Evolutionary conservation across 2,888 invertebrate species (phyloP), one percentile per base, ranked within the genome.

Genomic region (Julus scanicus): DNA sequence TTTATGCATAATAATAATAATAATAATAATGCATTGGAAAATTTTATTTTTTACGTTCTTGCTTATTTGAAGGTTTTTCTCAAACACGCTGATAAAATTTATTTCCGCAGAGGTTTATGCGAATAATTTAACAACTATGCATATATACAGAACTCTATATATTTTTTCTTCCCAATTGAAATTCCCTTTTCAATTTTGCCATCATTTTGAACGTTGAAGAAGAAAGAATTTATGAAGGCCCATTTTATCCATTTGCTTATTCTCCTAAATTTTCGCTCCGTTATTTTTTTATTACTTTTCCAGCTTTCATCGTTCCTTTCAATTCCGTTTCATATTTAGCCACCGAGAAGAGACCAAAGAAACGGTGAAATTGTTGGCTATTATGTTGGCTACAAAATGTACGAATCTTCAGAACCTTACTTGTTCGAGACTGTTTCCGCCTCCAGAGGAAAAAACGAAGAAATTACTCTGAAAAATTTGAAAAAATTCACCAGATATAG

Each of bases 331-430:
- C 63, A 20, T 87, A 57, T 88, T 88, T 71, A 92, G 92, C 91
- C 92, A 2, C 92, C 92, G 5, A 89, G 90, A 4, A 89, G 90
- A 8, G 91, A 91, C 15, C 88, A 91, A 57, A 91, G 91, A 87
- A 92, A 92, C 89, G 92, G 93, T 3, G 89, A 91, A 20, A 91
- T 92, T 57, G 90, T 91, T 20, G 92, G 92, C 0, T 92, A 92
- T 89, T 92, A 92, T 89, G 91, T 93, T 44, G 92, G 92, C 4
- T 92, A 92, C 90, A 91, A 91, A 86, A 90, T 91, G 88, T 91
- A 91, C 53, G 91, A 91, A 83, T 90, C 91, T 44, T 90, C 91
- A 8, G 90, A 91, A 5, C 91, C 91, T 63, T 92, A 91, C 90
- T 90, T 92, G 85, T 92, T 92, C 89, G 90, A 91, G 87, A 91